Conservation (phyloP, 1,140 invertebrate genomes). For the Mamestra configurata region DNA sequence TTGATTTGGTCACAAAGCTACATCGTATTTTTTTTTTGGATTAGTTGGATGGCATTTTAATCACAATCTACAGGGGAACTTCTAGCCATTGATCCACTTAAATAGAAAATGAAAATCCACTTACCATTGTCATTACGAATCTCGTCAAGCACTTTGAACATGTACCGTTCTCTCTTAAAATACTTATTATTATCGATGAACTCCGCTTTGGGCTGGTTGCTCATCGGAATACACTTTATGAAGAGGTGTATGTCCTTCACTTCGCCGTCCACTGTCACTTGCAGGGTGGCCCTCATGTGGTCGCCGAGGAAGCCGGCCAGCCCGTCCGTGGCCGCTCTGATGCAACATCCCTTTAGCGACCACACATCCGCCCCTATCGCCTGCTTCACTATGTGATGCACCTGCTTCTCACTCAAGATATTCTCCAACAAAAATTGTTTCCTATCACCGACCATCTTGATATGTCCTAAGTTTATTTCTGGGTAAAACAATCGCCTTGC, state of each 20-base stretch:
- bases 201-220: conserved; percentile 71
- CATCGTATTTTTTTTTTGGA: too few species aligned
- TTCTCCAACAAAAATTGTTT: conserved; percentile 42
- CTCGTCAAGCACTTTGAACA: conserved; percentile 70
- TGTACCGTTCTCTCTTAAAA: conserved; percentile 66
- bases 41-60: too few species aligned
- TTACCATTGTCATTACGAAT: conserved; percentile 64
- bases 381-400: conserved; percentile 62
- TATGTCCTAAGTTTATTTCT: not conserved
- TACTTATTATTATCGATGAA: conserved; percentile 70
- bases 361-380: conserved; percentile 51
- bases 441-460: conserved; percentile 35
- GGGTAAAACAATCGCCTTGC: not conserved
- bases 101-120: conserved; percentile 22
- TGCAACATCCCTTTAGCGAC: conserved; percentile 57
- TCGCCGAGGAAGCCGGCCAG: conserved; percentile 75
- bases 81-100: too few species aligned
- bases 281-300: conserved; percentile 65
- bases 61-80: too few species aligned
- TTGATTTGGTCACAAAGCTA: too few species aligned
- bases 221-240: conserved; percentile 69
- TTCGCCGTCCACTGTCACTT: conserved; percentile 53
- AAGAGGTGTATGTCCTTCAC: conserved; percentile 67
- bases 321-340: conserved; percentile 64
- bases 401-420: conserved; percentile 67